Evolutionary conservation across 2,797 vertebrate species (phyloP).

Genomic region (Mormyrus proboscirostris): DNA sequence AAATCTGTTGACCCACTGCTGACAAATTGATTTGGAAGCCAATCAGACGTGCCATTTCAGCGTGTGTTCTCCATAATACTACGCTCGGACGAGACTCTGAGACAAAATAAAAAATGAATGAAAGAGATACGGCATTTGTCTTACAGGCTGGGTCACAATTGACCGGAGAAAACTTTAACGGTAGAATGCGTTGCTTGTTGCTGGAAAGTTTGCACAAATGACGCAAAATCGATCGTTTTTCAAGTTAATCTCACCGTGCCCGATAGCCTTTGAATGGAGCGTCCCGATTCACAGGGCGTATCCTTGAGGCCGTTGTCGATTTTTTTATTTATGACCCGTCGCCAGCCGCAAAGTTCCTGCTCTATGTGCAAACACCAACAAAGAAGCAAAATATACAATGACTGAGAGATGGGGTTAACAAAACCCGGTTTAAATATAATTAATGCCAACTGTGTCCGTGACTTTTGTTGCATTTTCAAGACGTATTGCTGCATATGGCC

Average conservation of each 20-base stretch:
- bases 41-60: conserved; percentile 49
- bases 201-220: background rate
- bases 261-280: background rate
- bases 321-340: background rate
- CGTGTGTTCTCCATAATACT: conserved; percentile 34
- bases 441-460: background rate
- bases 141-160: background rate
- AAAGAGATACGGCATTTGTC: background rate
- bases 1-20: conserved; percentile 49
- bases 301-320: background rate
- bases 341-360: background rate
- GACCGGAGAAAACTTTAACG: background rate
- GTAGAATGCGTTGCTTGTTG: background rate
- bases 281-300: background rate
- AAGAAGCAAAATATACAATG: background rate
- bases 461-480: background rate
- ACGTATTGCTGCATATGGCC: background rate
- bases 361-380: background rate
- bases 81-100: background rate
- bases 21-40: conserved; percentile 65
- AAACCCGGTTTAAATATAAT: background rate
- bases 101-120: background rate
- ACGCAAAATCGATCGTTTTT: background rate
- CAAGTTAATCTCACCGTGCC: background rate
- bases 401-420: background rate